Base-by-base conservation (phyloP, 2,888 invertebrate species). In the Sphaeridia pumilis region DNA sequence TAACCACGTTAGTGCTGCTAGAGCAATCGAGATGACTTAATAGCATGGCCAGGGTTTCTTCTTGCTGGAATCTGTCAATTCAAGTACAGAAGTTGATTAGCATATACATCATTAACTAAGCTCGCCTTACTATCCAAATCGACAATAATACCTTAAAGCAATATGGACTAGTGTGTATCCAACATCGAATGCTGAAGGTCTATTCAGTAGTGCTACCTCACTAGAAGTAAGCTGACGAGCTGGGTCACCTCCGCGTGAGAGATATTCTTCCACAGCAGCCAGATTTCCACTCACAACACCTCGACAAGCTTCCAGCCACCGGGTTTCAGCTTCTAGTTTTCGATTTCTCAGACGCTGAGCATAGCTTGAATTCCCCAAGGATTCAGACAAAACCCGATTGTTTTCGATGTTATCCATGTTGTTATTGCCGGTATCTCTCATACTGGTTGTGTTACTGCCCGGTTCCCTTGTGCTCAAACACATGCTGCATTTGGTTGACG, bases 151-250 rank as follows among this genome's bases (percentile, higher is more conserved):
- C 82, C 84, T 78, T 70, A 93, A 87, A 63, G 93, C 93, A 70
- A 95, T 78, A 73, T 95, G 94, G 67, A 94, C 88, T 67, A 95
- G 78, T 62, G 93, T 94, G 74, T 90, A 85, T 3, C 93, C 94
- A 46, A 84, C 80, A 75, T 93, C 90, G 74, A 93, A 94, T 66
- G 90, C 90, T 60, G 90, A 87, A 64, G 84, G 84, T 71, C 89
- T 79, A 71, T 86, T 84, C 52, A 94, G 74, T 54, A 90, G 78
- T 64, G 82, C 75, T 59, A 89, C 87, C 76, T 94, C 94, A 64
- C 80, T 79, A 66, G 83, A 76, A 38, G 87, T 84, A 64, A 89
- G 75, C 66, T 88, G 86, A 61, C 93, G 79, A 53, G 87, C 83
- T 27, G 92, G 88, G 74, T 89, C 87, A 2, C 90, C 89, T 46